Percentiles rank a stretch among this genome's conserved stretches.
These are phyloP conservation scores for Noctua comes DNA, from an alignment of 2,888 invertebrate genomes.

Conservation along the genomic window DNA sequence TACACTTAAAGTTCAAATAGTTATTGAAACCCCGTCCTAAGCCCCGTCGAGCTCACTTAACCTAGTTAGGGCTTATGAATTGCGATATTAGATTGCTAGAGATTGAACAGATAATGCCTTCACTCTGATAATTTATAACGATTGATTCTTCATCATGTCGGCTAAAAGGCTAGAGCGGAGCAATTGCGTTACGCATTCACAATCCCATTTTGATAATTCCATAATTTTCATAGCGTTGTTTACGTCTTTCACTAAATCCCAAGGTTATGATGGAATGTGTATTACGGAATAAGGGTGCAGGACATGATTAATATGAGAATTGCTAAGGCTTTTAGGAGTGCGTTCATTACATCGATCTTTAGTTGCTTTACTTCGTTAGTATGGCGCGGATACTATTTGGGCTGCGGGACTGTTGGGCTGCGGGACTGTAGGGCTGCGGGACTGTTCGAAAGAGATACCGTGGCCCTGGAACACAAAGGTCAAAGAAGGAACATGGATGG, in stretches of 20 bases:
- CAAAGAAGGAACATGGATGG: too few relatives aligned
- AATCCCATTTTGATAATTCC: not conserved
- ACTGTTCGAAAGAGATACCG: too few relatives aligned
- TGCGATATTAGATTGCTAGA: slow-evolving; percentile 46
- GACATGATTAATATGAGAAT: not conserved
- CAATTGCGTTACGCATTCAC: not conserved
- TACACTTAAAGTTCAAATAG: slow-evolving; percentile 29
- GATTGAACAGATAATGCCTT: slow-evolving; percentile 9
- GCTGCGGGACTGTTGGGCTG: too few relatives aligned
- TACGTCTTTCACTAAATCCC: not conserved
- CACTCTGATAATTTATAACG: not conserved
- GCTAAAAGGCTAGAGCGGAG: not conserved
- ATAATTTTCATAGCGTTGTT: not conserved
- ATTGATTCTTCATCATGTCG: not conserved
- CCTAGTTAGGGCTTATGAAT: slow-evolving; percentile 37
- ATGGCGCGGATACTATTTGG: not conserved
- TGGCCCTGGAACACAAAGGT: too few relatives aligned
- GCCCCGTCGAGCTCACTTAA: slow-evolving; percentile 39
- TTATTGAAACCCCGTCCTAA: slow-evolving; percentile 41
- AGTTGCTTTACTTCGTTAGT: not conserved
- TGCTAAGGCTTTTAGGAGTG: not conserved
- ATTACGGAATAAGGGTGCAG: not conserved
- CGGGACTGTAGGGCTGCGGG: too few relatives aligned
- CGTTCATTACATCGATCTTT: not conserved
- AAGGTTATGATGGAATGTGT: not conserved